Evolutionary conservation across 1,140 invertebrate species (phyloP).

Genomic region (Steinernema feltiae): DNA sequence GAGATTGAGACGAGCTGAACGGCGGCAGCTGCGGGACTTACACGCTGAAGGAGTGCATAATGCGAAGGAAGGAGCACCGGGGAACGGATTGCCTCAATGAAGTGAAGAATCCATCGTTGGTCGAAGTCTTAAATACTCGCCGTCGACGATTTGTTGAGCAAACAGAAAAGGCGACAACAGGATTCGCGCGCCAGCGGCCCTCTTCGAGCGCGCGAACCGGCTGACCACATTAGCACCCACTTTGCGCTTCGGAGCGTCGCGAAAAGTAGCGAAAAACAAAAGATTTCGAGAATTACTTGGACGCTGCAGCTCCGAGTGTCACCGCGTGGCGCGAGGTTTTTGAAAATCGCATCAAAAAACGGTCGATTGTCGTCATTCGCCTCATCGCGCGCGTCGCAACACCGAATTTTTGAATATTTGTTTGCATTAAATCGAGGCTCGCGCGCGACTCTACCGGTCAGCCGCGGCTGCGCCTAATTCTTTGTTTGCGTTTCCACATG

Average conservation of each 20-base stretch:
- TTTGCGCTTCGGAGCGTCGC: not conserved
- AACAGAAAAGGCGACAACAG: not conserved
- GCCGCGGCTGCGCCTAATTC: not conserved
- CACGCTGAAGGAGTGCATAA: constrained; percentile 4
- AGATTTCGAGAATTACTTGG: not conserved
- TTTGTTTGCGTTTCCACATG: not conserved
- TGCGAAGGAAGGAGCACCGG: not conserved
- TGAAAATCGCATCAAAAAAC: not conserved
- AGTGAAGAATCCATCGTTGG: not conserved
- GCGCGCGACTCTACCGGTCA: not conserved
- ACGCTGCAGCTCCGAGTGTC: not conserved
- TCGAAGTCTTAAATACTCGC: not conserved
- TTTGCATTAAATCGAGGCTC: not conserved
- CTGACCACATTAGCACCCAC: not conserved
- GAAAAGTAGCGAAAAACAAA: not conserved
- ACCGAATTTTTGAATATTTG: not conserved
- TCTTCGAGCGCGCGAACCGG: not conserved
- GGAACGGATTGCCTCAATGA: not conserved
- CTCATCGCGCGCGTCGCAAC: not conserved
- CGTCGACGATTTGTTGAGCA: constrained; percentile 8
- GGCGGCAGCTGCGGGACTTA: not conserved
- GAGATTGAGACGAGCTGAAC: not conserved
- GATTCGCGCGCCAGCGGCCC: not conserved
- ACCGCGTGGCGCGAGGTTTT: not conserved
- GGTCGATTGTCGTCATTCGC: not conserved